Conservation (phyloP, 2,797 vertebrate genomes). For the Pseudochirops cupreus region DNA sequence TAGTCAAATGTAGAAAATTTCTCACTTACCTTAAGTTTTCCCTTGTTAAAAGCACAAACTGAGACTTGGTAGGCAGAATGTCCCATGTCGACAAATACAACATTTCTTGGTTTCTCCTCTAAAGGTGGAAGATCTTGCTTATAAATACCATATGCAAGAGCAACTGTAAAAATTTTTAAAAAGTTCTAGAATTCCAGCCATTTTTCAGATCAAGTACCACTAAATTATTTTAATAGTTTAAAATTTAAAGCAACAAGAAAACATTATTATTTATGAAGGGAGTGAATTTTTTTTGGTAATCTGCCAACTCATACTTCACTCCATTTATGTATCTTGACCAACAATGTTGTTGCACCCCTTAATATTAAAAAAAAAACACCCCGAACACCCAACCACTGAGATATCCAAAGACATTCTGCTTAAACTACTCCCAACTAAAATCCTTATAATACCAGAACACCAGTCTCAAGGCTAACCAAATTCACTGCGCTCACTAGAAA, state of each 20-base stretch:
- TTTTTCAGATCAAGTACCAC: slow-evolving; percentile 27
- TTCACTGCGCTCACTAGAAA: slow-evolving; percentile 10
- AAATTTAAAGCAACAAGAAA: slow-evolving; percentile 36
- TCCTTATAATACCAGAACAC: slow-evolving; percentile 16
- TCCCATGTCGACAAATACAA: slow-evolving; percentile 89
- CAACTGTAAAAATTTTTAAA: slow-evolving; percentile 82
- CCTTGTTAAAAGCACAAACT: slow-evolving; percentile 90
- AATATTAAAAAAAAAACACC: not conserved
- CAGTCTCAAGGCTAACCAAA: slow-evolving; percentile 4
- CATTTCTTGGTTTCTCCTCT: slow-evolving; percentile 89
- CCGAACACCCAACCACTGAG: not conserved
- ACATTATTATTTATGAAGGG: slow-evolving; percentile 41
- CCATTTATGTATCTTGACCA: slow-evolving; percentile 17
- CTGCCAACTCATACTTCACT: slow-evolving; percentile 29
- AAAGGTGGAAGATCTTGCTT: slow-evolving; percentile 88
- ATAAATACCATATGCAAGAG: slow-evolving; percentile 89
- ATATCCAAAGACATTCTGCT: not conserved
- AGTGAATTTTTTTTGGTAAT: slow-evolving; percentile 51
- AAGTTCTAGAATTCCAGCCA: slow-evolving; percentile 32
- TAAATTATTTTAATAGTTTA: slow-evolving; percentile 22
- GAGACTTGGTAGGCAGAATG: slow-evolving; percentile 89
- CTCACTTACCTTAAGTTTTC: slow-evolving; percentile 88
- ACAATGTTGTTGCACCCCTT: not conserved
- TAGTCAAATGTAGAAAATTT: slow-evolving; percentile 38
- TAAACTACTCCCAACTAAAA: slow-evolving; percentile 24